A percentile compares a stretch with the other conserved stretches of the same genome.
These are phyloP conservation scores for Diaprepes abbreviatus DNA, from an alignment of 2,888 invertebrate species.

Conservation along the genomic window DNA sequence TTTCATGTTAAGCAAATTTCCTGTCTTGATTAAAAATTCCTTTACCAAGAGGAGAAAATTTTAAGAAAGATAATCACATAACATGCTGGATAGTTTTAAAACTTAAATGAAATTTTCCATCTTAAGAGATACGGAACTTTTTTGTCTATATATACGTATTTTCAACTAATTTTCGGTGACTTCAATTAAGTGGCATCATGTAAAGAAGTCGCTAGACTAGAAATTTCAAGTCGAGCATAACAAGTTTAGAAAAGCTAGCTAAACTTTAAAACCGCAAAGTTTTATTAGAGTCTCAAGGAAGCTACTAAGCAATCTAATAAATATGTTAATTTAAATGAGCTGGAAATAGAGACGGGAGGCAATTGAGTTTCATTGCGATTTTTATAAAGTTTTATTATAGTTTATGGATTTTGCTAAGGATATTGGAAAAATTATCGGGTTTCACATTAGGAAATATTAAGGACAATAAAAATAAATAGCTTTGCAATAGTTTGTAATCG, in stretches of 20 bases:
- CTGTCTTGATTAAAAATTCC: slow-evolving; percentile 1
- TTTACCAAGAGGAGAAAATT: background rate
- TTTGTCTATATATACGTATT: slow-evolving; percentile 12
- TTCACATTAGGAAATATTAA: too few relatives aligned
- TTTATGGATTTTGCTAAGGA: background rate
- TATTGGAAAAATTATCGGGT: too few relatives aligned
- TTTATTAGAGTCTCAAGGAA: slow-evolving; percentile 44
- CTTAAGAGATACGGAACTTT: slow-evolving; percentile 3
- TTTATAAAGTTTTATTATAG: background rate
- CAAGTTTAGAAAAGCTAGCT: slow-evolving; percentile 31
- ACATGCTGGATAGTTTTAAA: slow-evolving; percentile 26
- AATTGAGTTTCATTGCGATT: background rate
- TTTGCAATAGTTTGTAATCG: too few relatives aligned
- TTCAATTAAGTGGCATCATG: slow-evolving; percentile 40
- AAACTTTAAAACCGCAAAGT: slow-evolving; percentile 45
- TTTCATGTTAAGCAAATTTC: too few relatives aligned
- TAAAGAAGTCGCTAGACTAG: slow-evolving; percentile 43
- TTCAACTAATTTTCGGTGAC: slow-evolving; percentile 31
- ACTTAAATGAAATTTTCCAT: slow-evolving; percentile 40
- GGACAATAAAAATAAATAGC: too few relatives aligned
- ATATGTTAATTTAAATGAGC: slow-evolving; percentile 48
- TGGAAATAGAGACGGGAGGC: slow-evolving; percentile 27
- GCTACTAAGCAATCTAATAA: slow-evolving; percentile 42
- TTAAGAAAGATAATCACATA: slow-evolving; percentile 8
- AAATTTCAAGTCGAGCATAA: slow-evolving; percentile 42